Conservation (phyloP, 2,113 vertebrate species). For the Oceanodroma tethys region DNA sequence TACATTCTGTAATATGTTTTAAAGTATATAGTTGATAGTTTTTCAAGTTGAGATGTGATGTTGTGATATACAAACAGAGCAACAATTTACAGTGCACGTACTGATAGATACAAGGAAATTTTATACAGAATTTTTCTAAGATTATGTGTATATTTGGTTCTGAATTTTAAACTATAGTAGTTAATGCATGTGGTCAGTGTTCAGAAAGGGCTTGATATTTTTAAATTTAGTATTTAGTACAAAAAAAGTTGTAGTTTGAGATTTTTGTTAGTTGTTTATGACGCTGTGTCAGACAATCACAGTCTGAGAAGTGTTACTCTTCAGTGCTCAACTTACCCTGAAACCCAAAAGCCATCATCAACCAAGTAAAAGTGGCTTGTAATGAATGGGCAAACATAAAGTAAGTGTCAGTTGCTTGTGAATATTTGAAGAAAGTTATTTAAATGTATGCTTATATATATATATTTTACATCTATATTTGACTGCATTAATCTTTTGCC, state of each 20-base stretch:
- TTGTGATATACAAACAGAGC: neutral
- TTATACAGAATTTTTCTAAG: neutral
- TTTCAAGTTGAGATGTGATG: neutral
- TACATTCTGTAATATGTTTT: neutral
- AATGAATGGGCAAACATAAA: neutral
- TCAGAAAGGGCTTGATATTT: neutral
- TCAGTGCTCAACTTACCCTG: neutral
- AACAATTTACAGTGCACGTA: neutral
- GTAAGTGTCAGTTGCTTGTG: neutral
- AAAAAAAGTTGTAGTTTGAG: neutral
- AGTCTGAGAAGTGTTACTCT: neutral
- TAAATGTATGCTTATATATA: neutral
- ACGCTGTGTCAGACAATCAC: neutral
- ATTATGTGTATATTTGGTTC: neutral
- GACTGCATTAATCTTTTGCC: neutral
- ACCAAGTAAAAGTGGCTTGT: neutral
- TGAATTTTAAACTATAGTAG: neutral
- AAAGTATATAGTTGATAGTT: neutral
- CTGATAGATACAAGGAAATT: neutral
- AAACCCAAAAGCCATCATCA: neutral
- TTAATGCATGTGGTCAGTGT: neutral
- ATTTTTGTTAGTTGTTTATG: neutral
- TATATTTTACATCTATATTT: neutral
- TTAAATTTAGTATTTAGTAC: neutral
- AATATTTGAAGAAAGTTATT: neutral